Conservation (phyloP, 2,888 invertebrate species). For the Netelia melanura region DNA sequence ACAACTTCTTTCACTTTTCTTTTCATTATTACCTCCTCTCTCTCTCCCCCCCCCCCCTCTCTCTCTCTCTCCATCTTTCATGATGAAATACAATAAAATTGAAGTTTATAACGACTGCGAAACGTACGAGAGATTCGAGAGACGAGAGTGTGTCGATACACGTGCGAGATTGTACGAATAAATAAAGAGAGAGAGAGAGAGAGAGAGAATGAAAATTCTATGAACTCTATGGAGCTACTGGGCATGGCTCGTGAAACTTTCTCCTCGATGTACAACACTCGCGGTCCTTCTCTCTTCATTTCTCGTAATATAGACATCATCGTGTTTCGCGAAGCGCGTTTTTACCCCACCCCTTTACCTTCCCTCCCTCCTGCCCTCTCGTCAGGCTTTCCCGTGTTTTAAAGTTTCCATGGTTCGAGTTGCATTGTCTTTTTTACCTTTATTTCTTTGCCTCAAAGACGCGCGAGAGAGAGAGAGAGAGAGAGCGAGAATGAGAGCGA, state of each 20-base stretch:
- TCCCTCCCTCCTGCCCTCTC: background rate
- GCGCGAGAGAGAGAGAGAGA: background rate
- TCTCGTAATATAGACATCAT: background rate
- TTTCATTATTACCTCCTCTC: constrained; percentile 42
- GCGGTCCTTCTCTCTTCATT: background rate
- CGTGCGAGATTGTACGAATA: constrained; percentile 37
- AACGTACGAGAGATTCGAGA: constrained; percentile 24
- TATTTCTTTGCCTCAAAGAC: background rate
- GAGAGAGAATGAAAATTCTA: constrained; percentile 4
- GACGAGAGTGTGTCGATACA: constrained; percentile 29
- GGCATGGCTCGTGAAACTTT: constrained; percentile 38
- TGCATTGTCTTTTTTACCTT: background rate
- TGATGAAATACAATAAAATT: constrained; percentile 16
- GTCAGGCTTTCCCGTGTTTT: constrained; percentile 8
- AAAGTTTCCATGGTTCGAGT: background rate
- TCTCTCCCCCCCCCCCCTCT: background rate
- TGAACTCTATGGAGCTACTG: constrained; percentile 15
- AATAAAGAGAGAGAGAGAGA: constrained; percentile 8
- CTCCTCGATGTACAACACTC: constrained; percentile 8
- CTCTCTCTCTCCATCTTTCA: background rate
- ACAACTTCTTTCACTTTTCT: constrained; percentile 53
- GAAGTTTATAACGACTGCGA: constrained; percentile 22
- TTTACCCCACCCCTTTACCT: background rate
- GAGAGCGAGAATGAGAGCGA: background rate
- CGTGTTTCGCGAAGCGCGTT: constrained; percentile 15